Conservation (phyloP, 2,113 vertebrate species). For the Spea bombifrons region DNA sequence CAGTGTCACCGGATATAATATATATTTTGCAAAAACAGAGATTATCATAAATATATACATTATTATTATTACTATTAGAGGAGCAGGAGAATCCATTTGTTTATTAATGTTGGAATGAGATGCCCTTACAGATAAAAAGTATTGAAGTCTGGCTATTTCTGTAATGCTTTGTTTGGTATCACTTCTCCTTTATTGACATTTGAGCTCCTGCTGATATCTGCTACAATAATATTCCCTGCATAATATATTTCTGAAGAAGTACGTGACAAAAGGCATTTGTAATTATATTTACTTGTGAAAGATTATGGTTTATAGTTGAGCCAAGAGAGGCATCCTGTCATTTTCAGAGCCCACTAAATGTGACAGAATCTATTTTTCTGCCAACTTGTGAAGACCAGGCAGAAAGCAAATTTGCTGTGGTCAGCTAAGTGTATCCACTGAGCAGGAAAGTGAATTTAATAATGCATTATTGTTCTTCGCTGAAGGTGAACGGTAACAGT, state of each 20-base stretch:
- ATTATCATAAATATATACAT: too few relatives aligned
- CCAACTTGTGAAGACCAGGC: constrained; percentile 97
- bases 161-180: constrained; percentile 77
- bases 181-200: constrained; percentile 80
- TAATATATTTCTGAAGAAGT: constrained; percentile 72
- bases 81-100: not conserved
- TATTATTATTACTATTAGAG: too few relatives aligned
- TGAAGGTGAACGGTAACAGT: constrained; percentile 99
- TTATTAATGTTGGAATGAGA: not conserved
- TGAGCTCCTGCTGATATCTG: constrained; percentile 81
- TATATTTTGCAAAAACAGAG: too few relatives aligned
- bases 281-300: constrained; percentile 99
- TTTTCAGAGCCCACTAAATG: constrained; percentile 99
- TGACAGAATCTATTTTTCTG: constrained; percentile 99
- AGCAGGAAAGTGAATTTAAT: constrained; percentile 99
- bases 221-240: constrained; percentile 80
- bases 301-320: constrained; percentile 90
- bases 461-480: constrained; percentile 99
- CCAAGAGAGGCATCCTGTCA: constrained; percentile 98
- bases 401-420: constrained; percentile 99
- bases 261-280: constrained; percentile 93
- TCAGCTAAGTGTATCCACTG: constrained; percentile 99
- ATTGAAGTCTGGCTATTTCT: constrained; percentile 66
- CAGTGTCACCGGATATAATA: too few relatives aligned
- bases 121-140: constrained; percentile 46